Base-by-base conservation (phyloP, 2,797 vertebrate species). In the Eurystomus glaucurus region DNA sequence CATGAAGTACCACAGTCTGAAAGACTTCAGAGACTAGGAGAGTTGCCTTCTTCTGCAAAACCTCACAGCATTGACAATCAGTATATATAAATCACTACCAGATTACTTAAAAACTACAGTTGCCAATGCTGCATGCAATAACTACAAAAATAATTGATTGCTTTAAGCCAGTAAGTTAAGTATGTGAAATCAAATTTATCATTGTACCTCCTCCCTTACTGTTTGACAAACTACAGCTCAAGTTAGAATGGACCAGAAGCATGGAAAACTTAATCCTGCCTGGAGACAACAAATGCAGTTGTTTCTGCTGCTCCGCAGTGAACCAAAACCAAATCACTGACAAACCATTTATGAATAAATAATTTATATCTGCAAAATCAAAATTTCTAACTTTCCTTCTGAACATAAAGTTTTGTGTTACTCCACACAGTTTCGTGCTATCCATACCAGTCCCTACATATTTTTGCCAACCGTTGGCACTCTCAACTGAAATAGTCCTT, bases 131-230 rank as follows among this genome's bases (percentile, higher is more conserved):
- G 37, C 62, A 76, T 9, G 11, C 10, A 81, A 0, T 41, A 88
- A 46, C 26, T 61, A 78, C 4, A 84, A 22, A 81, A 94, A 55
- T 14, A 90, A 57, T 28, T 2, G 9, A 66, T n/a, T 16, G 41
- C 29, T 80, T 33, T 54, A 5, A 77, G 45, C 5, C n/a, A 65
- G 1, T 9, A 76, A 65, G 21, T 25, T 60, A 17, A 70, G 46
- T 26, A 46, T 0, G 0, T 11, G 5, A 88, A 72, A 72, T 22
- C 0, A 25, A 60, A 62, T 43, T 72, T 60, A 31, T 17, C 9
- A 1, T 17, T 71, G 35, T 41, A 62, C 6, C 23, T 23, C 50
- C 15, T 55, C 35, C 0, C 0, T 69, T 37, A 58, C 0, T 26
- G 16, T 58, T 45, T 74, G 31, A 86, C 18, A 64, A 52, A 41